Percentiles rank a stretch among this genome's conserved stretches.
Conservation (phyloP, 2,888 invertebrate genomes). For the Drosophila neutralis region DNA sequence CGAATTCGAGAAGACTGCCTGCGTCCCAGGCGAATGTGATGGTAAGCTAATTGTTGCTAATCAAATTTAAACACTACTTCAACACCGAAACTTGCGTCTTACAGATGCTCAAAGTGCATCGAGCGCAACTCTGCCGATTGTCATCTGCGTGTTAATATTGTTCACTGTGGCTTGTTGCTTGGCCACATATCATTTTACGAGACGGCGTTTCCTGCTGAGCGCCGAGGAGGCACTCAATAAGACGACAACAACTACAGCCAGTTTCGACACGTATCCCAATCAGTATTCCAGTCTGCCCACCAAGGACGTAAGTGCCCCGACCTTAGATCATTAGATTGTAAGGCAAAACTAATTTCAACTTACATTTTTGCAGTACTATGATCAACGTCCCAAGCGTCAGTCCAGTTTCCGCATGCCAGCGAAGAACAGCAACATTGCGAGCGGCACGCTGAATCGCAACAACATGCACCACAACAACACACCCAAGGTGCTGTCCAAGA, state of each 20-base stretch:
- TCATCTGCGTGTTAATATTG: slow-evolving; percentile 81
- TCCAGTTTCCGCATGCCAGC: slow-evolving; percentile 88
- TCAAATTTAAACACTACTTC: background rate
- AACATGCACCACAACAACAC: slow-evolving; percentile 88
- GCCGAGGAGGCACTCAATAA: slow-evolving; percentile 81
- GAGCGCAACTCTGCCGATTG: slow-evolving; percentile 62
- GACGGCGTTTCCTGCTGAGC: slow-evolving; percentile 83
- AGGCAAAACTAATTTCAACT: background rate
- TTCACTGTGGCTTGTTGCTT: slow-evolving; percentile 83
- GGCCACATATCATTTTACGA: slow-evolving; percentile 85
- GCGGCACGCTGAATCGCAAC: slow-evolving; percentile 86
- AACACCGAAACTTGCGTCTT: slow-evolving; percentile 2
- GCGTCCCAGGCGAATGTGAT: slow-evolving; percentile 84
- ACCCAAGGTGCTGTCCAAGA: slow-evolving; percentile 89
- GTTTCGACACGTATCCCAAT: slow-evolving; percentile 93
- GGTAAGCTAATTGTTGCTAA: slow-evolving; percentile 56
- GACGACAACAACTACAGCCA: slow-evolving; percentile 88
- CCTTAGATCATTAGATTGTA: background rate
- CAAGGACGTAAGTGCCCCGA: slow-evolving; percentile 88
- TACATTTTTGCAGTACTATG: slow-evolving; percentile 81
- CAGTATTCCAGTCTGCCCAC: slow-evolving; percentile 93
- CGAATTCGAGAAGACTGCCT: slow-evolving; percentile 89
- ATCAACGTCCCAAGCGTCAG: slow-evolving; percentile 87
- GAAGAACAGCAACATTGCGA: slow-evolving; percentile 75
- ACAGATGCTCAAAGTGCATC: slow-evolving; percentile 77